phyloP scores from a whole-genome alignment of 2,797 vertebrate genomes.

The Lophius americanus region DNA sequence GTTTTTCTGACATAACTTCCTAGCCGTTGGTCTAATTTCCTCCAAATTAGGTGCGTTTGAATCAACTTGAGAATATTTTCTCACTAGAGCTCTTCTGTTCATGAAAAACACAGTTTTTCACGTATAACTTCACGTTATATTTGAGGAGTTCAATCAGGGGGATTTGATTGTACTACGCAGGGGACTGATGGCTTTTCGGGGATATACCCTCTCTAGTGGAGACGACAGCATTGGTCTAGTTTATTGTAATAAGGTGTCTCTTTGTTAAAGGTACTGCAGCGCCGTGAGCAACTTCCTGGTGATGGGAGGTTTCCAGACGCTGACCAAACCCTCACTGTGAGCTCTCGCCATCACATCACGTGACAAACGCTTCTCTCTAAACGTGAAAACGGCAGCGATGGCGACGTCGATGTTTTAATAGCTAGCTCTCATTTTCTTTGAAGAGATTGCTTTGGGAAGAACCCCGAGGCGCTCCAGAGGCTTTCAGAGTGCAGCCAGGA shows the following conservation, averaged over 20 bases:
- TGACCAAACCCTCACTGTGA: constrained; percentile 94
- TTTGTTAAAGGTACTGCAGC: constrained; percentile 84
- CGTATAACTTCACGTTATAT: too few species aligned
- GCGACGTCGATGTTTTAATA: background rate
- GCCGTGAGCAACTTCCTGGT: constrained; percentile 89
- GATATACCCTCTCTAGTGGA: too few species aligned
- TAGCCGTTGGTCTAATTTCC: too few species aligned
- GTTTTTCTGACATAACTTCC: too few species aligned
- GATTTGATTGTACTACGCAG: too few species aligned
- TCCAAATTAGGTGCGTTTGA: too few species aligned
- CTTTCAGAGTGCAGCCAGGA: constrained; percentile 88
- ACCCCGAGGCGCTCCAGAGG: constrained; percentile 86
- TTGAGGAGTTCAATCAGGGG: too few species aligned
- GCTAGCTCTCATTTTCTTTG: background rate
- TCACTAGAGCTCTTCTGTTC: too few species aligned
- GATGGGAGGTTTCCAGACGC: constrained; percentile 92
- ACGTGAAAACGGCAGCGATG: background rate
- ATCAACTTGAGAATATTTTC: too few species aligned
- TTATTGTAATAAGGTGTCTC: background rate
- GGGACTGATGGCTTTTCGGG: too few species aligned
- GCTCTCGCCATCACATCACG: constrained; percentile 48
- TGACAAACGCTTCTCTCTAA: background rate
- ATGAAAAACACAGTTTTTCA: too few species aligned
- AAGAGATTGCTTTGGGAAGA: constrained; percentile 93
- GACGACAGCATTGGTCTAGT: too few species aligned